Evolutionary conservation across 2,888 invertebrate genomes (phyloP), one percentile per base, ranked within the genome.

Genomic region (Synanthedon andrenaeformis): DNA sequence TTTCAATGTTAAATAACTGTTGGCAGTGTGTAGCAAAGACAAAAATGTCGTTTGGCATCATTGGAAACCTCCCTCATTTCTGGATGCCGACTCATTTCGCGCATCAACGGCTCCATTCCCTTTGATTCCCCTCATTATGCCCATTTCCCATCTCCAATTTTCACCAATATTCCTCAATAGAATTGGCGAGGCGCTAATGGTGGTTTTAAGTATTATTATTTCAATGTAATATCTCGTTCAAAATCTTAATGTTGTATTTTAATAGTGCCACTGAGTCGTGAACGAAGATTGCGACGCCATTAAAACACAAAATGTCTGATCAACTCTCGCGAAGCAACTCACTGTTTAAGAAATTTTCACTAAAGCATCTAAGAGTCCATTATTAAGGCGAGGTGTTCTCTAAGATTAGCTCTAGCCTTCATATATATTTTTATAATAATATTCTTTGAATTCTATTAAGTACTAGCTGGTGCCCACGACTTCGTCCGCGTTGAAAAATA

Each of bases 1-100:
- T n/a, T n/a, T n/a, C n/a, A n/a, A n/a, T n/a, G n/a, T n/a, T n/a
- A n/a, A n/a, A n/a, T n/a, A n/a, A n/a, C 6, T 49, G 49, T 49
- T 49, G 14, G 49, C 11, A 6, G 55, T 69, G 57, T 61, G 58
- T 67, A 56, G 51, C 49, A 1, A 42, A 17, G 55, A 63, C 62
- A 62, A 62, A 69, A 69, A 57, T 64, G 65, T 60, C 67, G 56
- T 23, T 52, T 56, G 53, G 54, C 64, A 65, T 74, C 71, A 70
- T 61, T 58, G 57, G 51, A 69, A 69, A 67, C 67, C 71, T 69
- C 72, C 67, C 72, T 74, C 77, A 74, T 76, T 65, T 69, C 67
- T 65, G 64, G 65, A 67, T 69, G 67, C 63, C 69, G 64, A 68
- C 72, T 78, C 75, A 80, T 82, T 82, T 78, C 78, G 70, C 79